Conservation (phyloP, 2,888 invertebrate species). For the Eueremaeus valkanovi region DNA sequence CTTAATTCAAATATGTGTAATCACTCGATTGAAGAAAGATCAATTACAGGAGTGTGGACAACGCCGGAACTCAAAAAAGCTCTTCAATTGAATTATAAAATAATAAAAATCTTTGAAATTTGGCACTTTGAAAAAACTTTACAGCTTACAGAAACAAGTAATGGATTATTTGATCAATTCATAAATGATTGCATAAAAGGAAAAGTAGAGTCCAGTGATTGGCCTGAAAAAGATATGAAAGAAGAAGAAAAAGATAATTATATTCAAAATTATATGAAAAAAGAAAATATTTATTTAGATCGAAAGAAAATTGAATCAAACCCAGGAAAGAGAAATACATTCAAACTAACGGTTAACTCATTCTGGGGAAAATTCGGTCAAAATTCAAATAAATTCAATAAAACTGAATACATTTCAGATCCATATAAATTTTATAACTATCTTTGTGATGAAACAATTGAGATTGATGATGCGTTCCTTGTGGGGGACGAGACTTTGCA, state of each 20-base stretch:
- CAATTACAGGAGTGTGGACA: constrained; percentile 47
- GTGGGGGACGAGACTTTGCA: neutral
- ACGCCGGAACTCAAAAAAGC: constrained; percentile 49
- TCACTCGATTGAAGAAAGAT: constrained; percentile 47
- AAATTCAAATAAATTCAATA: constrained; percentile 3
- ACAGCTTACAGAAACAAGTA: constrained; percentile 38
- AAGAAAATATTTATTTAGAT: constrained; percentile 47
- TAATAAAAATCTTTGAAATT: constrained; percentile 48
- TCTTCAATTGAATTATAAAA: constrained; percentile 47
- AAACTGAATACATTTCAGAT: constrained; percentile 37
- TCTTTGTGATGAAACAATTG: constrained; percentile 18
- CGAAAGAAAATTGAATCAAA: constrained; percentile 44
- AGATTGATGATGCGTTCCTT: neutral
- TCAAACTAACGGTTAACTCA: constrained; percentile 46
- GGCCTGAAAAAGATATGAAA: constrained; percentile 45
- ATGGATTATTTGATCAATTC: constrained; percentile 50
- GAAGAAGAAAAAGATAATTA: constrained; percentile 46
- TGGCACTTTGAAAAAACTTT: constrained; percentile 47
- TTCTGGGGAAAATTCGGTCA: constrained; percentile 48
- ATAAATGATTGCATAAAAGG: constrained; percentile 49
- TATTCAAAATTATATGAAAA: constrained; percentile 42
- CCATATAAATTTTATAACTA: constrained; percentile 37
- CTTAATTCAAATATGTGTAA: constrained; percentile 48
- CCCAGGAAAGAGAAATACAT: constrained; percentile 44
- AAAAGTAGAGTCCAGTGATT: constrained; percentile 49